These are phyloP conservation scores for Torymus auratus DNA, from an alignment of 2,888 invertebrate species.

Conservation along the genomic window DNA sequence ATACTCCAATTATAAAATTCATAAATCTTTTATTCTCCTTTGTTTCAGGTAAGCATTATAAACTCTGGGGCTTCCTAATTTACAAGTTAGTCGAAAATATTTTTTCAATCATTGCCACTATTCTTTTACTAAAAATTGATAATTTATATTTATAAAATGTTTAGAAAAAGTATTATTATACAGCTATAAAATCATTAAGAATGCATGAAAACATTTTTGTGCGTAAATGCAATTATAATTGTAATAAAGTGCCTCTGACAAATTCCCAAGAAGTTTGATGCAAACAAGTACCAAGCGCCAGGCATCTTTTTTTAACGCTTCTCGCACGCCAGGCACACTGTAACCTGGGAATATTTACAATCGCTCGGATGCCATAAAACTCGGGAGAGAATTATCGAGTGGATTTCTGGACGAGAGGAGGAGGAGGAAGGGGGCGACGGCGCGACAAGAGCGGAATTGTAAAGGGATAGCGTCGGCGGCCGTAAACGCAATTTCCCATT, in stretches of 20 bases:
- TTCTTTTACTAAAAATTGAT: too few relatives aligned
- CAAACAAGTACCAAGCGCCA: not conserved
- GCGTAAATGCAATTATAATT: too few relatives aligned
- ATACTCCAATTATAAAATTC: too few relatives aligned
- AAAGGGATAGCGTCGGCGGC: slow-evolving; percentile 16
- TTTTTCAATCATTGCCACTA: too few relatives aligned
- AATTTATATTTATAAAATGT: too few relatives aligned
- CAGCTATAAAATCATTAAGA: too few relatives aligned
- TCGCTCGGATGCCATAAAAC: slow-evolving; percentile 22
- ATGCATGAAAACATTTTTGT: too few relatives aligned
- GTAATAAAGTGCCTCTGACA: not conserved
- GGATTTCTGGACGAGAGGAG: slow-evolving; percentile 4
- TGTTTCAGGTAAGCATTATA: slow-evolving; percentile 30
- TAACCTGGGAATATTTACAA: slow-evolving; percentile 32
- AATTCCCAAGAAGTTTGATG: not conserved
- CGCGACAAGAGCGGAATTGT: slow-evolving; percentile 51
- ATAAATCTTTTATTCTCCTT: not conserved
- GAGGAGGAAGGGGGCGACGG: not conserved
- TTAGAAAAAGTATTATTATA: too few relatives aligned
- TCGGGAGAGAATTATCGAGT: slow-evolving; percentile 51
- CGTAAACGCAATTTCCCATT: slow-evolving; percentile 54
- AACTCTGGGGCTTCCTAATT: too few relatives aligned
- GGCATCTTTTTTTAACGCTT: not conserved
- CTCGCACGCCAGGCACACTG: not conserved
- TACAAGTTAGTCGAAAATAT: not conserved